Base-by-base conservation (phyloP, 2,113 vertebrate species). In the Budorcas taxicolor region DNA sequence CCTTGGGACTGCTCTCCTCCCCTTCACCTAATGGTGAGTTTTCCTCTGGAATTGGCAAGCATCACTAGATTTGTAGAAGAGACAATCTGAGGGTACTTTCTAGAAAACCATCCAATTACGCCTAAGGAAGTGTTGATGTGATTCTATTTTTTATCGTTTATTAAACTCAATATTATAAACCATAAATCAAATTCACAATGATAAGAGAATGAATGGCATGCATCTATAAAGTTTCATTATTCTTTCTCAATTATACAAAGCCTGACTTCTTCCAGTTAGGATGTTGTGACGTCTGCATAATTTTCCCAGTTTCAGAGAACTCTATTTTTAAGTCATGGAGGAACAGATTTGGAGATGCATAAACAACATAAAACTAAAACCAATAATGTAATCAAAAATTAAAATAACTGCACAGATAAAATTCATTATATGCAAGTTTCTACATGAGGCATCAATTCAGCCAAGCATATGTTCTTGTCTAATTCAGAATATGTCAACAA, bases 401-500 rank as follows among this genome's bases (percentile, higher is more conserved):
- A 96, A 96, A 97, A 90, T 96, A 97, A 96, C 47, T 85, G 52
- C 57, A 81, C 58, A 96, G 96, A 94, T 95, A 76, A 94, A 96
- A 90, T 88, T 90, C 92, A 97, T 97, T 97, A 87, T 96, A 87
- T 94, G 50, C 76, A 96, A 96, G 33, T 82, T 96, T 96, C 76
- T 57, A 82, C 53, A 31, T 76, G 60, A 96, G 81, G 60, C 86
- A 97, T 88, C 84, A 97, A 95, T 96, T 97, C 92, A 96, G 86
- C 83, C n/a, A 36, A 95, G 45, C 94, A 96, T 96, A 97, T 96
- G 97, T 96, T 97, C 91, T 80, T 97, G 25, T 94, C 95, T 98
- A 96, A 98, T 97, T 98, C 90, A 91, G 84, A 97, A 92, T 88
- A 96, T 91, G 58, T 95, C 92, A 96, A 95, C 94, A 95, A 45